Evolutionary conservation across 2,113 vertebrate genomes (phyloP).

Genomic region (Leptosomus discolor): DNA sequence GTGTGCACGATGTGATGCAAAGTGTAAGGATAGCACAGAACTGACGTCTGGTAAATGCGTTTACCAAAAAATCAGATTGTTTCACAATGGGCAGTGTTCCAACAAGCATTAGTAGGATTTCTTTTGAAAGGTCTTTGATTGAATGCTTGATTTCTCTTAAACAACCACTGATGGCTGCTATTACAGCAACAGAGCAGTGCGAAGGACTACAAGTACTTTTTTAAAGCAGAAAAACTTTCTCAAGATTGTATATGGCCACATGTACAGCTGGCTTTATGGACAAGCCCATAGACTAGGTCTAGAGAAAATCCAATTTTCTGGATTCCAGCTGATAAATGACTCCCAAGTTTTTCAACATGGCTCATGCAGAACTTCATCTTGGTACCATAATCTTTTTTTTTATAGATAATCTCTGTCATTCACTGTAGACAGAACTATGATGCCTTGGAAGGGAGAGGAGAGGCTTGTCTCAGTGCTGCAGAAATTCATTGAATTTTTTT

Average conservation of each 20-base stretch:
- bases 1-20: fast-evolving
- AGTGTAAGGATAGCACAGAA: background rate
- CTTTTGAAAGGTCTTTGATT: background rate
- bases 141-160: background rate
- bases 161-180: background rate
- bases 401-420: background rate
- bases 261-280: background rate
- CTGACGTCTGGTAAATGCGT: background rate
- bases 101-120: background rate
- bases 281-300: background rate
- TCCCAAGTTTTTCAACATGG: background rate
- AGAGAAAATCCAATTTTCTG: background rate
- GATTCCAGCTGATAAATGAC: background rate
- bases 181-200: background rate
- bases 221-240: background rate
- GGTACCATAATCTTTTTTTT: background rate
- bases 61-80: background rate
- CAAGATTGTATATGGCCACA: background rate
- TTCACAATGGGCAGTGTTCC: background rate
- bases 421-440: background rate
- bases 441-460: background rate
- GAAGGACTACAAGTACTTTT: background rate
- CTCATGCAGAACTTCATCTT: background rate
- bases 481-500: background rate
- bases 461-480: background rate